phyloP scores from a whole-genome alignment of 2,888 invertebrate species.

The Sturmia bella region DNA sequence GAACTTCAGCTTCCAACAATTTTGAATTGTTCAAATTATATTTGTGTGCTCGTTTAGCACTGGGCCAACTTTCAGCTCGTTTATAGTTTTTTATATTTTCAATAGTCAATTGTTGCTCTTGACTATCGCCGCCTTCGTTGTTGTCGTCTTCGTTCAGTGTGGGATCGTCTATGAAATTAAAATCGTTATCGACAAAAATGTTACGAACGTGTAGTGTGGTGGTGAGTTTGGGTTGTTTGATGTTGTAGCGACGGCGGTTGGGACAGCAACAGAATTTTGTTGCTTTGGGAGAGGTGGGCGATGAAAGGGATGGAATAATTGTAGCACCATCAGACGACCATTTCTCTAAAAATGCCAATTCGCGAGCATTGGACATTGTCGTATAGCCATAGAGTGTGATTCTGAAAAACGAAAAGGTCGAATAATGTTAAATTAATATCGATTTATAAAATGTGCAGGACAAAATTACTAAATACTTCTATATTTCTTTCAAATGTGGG shows the following conservation, averaged over 20 bases:
- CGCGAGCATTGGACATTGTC: slow-evolving; percentile 80
- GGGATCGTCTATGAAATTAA: slow-evolving; percentile 79
- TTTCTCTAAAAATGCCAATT: slow-evolving; percentile 80
- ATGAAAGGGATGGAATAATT: slow-evolving; percentile 74
- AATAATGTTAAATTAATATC: not conserved
- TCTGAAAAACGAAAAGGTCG: slow-evolving; percentile 72
- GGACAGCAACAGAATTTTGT: slow-evolving; percentile 79
- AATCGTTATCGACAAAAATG: slow-evolving; percentile 78
- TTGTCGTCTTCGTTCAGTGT: slow-evolving; percentile 71
- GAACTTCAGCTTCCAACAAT: slow-evolving; percentile 51
- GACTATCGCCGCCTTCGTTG: slow-evolving; percentile 51
- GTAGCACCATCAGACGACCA: slow-evolving; percentile 79
- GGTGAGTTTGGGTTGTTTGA: slow-evolving; percentile 75
- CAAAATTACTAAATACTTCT: not conserved
- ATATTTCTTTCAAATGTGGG: no score
- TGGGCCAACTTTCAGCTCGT: slow-evolving; percentile 67
- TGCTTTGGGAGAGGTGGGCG: slow-evolving; percentile 78
- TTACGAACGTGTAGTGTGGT: slow-evolving; percentile 77
- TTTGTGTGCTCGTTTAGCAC: slow-evolving; percentile 58
- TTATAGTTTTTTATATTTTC: slow-evolving; percentile 61
- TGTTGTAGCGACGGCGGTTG: slow-evolving; percentile 78
- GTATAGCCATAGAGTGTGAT: slow-evolving; percentile 79
- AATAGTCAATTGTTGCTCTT: slow-evolving; percentile 35
- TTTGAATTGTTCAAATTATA: slow-evolving; percentile 44
- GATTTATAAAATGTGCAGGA: not conserved